These are phyloP conservation scores for Nipponacmea schrenckii DNA, from an alignment of 2,888 invertebrate genomes.

Conservation along the genomic window DNA sequence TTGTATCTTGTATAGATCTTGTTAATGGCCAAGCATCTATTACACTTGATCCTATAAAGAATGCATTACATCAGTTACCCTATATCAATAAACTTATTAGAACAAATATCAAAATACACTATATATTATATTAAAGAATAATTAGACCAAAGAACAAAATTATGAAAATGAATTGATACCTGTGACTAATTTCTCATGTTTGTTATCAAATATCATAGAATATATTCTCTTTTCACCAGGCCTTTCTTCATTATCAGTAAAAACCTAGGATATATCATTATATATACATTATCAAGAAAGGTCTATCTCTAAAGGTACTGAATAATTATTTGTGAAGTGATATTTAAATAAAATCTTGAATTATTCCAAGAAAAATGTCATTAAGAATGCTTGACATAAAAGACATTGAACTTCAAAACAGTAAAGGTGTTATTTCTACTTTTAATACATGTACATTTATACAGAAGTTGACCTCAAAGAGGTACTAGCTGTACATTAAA, in stretches of 20 bases:
- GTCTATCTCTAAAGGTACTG: background rate
- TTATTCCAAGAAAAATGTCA: too few relatives aligned
- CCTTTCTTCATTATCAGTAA: constrained; percentile 65
- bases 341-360: too few relatives aligned
- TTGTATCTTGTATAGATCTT: constrained; percentile 63
- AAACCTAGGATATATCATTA: constrained; percentile 48
- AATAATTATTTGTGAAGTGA: too few relatives aligned
- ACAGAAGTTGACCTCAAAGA: background rate
- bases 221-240: constrained; percentile 66
- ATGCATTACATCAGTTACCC: too few relatives aligned
- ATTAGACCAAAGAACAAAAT: background rate
- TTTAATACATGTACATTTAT: too few relatives aligned
- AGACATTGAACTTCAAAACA: too few relatives aligned
- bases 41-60: constrained; percentile 60
- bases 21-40: constrained; percentile 66
- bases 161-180: constrained; percentile 34
- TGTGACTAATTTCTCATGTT: constrained; percentile 63
- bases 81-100: background rate
- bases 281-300: background rate
- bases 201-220: constrained; percentile 64
- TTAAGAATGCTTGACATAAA: too few relatives aligned
- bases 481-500: background rate
- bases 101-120: background rate
- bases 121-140: background rate
- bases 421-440: too few relatives aligned